Percentiles rank a stretch among this genome's conserved stretches.
Conservation (phyloP, 1,140 invertebrate species). For the Homalodisca vitripennis region DNA sequence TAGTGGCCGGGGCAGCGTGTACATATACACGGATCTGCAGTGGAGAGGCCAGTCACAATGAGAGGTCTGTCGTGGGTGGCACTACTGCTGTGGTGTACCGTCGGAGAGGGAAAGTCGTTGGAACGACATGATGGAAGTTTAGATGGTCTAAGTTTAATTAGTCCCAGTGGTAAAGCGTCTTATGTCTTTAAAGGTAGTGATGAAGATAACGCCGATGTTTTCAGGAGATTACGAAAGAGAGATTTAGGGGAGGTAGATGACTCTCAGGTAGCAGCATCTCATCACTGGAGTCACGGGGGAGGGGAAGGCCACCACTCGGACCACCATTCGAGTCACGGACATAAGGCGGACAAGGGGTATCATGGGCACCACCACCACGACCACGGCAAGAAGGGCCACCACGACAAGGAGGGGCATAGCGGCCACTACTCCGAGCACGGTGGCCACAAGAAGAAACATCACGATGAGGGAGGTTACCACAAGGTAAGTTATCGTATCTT, state of each 20-base stretch:
- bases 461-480: constrained; percentile 52
- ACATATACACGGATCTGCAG: neutral
- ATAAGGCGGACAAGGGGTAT: constrained; percentile 57
- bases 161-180: neutral
- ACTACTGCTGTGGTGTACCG: neutral
- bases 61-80: neutral
- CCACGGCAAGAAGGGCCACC: constrained; percentile 65
- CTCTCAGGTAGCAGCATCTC: constrained; percentile 45
- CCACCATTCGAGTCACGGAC: constrained; percentile 56
- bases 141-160: neutral
- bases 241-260: constrained; percentile 36
- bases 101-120: neutral
- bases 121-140: neutral
- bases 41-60: neutral
- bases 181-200: neutral
- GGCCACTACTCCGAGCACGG: constrained; percentile 62
- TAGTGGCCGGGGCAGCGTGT: too few relatives aligned
- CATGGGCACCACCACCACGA: constrained; percentile 61
- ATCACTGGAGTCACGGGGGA: constrained; percentile 54
- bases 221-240: neutral
- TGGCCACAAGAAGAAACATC: constrained; percentile 64
- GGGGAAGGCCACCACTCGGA: constrained; percentile 58
- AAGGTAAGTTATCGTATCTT: too few relatives aligned
- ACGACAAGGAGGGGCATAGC: constrained; percentile 63
- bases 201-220: too few relatives aligned